Evolutionary conservation across 2,113 vertebrate species (phyloP), one percentile per base, ranked within the genome.

Genomic region (Pyrgilauda ruficollis): DNA sequence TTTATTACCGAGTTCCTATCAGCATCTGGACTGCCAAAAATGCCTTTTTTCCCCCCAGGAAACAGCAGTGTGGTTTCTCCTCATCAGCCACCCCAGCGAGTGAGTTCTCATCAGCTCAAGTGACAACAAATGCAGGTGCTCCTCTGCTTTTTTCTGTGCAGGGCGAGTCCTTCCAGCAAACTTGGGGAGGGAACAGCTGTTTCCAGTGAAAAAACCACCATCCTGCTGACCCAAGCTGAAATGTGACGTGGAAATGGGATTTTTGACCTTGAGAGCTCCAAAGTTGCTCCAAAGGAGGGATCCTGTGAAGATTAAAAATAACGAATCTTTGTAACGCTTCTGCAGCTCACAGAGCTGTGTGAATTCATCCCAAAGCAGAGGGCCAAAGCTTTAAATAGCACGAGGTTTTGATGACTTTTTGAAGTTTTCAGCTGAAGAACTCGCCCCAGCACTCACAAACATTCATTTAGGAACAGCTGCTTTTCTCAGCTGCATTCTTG

Each of bases 121-220:
- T 66, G 92, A 87, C 87, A 93, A 1, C 59, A 80, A 75, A 76
- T 41, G 68, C 94, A 97, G 96, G 95, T 96, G 96, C 91, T 84
- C 18, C 76, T 52, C 84, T 56, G 80, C 83, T 89, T 73, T 9
- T 73, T 41, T 7, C 88, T 30, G 56, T 2, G 44, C 6, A 21
- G 59, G 77, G 59, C 1, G n/a, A 58, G 52, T 83, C 84, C 89
- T 90, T 15, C 35, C 76, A 68, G 83, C 89, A 56, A 72, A 39
- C 22, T 14, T 50, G 0, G 49, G 88, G 56, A 93, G 62, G 86
- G 78, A 96, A 4, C 97, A 94, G 86, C 95, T 95, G 95, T 8
- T 93, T 11, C 1, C 28, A 13, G 31, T 2, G 49, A 37, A 89
- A 93, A 89, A 66, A 56, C 31, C 64, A 28, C 58, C 20, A 9